Conservation (phyloP, 2,888 invertebrate species). For the Torymus auratus region DNA sequence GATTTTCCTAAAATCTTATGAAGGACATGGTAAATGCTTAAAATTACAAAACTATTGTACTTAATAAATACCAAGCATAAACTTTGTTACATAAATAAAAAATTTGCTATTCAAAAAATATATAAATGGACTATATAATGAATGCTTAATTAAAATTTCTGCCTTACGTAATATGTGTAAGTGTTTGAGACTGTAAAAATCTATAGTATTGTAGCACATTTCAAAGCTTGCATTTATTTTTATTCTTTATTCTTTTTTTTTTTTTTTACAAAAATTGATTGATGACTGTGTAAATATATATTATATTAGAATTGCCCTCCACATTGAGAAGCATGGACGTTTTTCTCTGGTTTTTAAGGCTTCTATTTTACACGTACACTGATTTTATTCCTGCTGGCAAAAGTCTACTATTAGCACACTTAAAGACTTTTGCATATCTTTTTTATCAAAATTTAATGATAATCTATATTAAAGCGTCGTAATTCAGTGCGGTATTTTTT, state of each 20-base stretch:
- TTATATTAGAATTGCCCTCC: slow-evolving; percentile 36
- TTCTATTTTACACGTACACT: slow-evolving; percentile 48
- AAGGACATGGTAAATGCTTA: slow-evolving; percentile 41
- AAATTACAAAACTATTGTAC: slow-evolving; percentile 42
- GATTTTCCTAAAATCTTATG: slow-evolving; percentile 39
- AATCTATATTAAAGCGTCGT: slow-evolving; percentile 24
- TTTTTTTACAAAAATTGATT: slow-evolving; percentile 29
- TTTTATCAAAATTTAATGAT: slow-evolving; percentile 25
- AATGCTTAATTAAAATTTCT: slow-evolving; percentile 32
- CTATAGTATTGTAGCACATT: slow-evolving; percentile 27
- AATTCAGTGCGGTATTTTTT: slow-evolving; percentile 42
- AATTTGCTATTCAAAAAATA: slow-evolving; percentile 15
- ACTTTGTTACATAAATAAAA: slow-evolving; percentile 27
- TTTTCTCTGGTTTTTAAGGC: slow-evolving; percentile 49
- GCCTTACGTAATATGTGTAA: slow-evolving; percentile 17
- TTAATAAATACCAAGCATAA: slow-evolving; percentile 36
- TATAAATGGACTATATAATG: neutral
- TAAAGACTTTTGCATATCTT: slow-evolving; percentile 23
- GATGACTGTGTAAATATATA: slow-evolving; percentile 23
- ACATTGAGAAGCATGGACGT: slow-evolving; percentile 48
- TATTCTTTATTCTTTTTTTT: slow-evolving; percentile 2
- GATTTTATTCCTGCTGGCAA: slow-evolving; percentile 39
- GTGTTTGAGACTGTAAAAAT: slow-evolving; percentile 33
- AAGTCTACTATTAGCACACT: slow-evolving; percentile 44
- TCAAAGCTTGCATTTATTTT: slow-evolving; percentile 28